Percentiles rank a stretch among this genome's conserved stretches.
Evolutionary conservation across 2,113 vertebrate species (phyloP).

Genomic region (Urocynchramus pylzowi): DNA sequence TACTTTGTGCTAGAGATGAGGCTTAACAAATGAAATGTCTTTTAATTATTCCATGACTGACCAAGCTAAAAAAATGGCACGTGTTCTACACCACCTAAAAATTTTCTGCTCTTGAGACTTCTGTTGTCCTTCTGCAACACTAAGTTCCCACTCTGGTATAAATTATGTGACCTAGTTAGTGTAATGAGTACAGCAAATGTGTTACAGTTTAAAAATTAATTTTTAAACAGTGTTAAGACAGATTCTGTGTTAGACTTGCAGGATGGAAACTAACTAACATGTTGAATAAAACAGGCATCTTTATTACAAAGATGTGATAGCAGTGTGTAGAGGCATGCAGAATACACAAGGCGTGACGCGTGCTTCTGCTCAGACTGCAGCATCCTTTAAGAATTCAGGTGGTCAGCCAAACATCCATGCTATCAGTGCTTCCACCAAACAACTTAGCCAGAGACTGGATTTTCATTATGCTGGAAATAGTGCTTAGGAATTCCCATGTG

Average conservation of each 20-base stretch:
- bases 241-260: not conserved
- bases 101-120: not conserved
- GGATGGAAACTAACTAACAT: not conserved
- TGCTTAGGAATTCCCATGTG: not conserved
- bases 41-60: not conserved
- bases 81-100: not conserved
- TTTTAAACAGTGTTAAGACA: not conserved
- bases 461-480: not conserved
- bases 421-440: fast-evolving
- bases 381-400: not conserved
- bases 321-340: not conserved
- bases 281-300: not conserved
- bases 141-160: not conserved
- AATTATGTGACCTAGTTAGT: not conserved
- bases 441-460: not conserved
- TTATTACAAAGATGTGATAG: fast-evolving
- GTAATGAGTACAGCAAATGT: not conserved
- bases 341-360: fast-evolving
- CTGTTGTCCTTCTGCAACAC: not conserved
- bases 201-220: not conserved
- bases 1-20: not conserved
- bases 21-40: not conserved
- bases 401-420: not conserved
- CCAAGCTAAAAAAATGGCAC: not conserved
- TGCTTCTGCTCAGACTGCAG: not conserved